Evolutionary conservation across 1,140 invertebrate genomes (phyloP).

Genomic region (Oreohelix idahoensis): DNA sequence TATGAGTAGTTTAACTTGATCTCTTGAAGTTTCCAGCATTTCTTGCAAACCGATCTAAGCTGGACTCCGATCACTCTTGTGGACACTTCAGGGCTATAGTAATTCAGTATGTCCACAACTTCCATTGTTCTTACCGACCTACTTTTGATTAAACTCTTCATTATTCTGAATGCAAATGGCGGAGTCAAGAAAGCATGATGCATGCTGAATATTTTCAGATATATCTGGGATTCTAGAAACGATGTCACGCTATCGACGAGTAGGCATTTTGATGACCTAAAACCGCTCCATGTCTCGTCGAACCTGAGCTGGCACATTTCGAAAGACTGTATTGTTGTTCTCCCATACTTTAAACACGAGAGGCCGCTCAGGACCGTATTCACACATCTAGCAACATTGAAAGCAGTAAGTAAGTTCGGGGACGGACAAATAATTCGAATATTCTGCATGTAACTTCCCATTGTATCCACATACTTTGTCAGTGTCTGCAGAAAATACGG

Average conservation of each 20-base stretch:
- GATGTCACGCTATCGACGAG: not conserved
- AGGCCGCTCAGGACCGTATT: not conserved
- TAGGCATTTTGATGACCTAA: not conserved
- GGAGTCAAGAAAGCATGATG: not conserved
- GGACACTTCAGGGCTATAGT: not conserved
- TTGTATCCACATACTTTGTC: not conserved
- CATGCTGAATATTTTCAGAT: not conserved
- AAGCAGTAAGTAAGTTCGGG: constrained; percentile 4
- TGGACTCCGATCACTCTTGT: not conserved
- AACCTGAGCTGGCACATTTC: not conserved
- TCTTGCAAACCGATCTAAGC: not conserved
- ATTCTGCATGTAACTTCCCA: not conserved
- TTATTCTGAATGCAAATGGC: not conserved
- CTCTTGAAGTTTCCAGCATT: constrained; percentile 9
- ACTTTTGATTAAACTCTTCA: not conserved
- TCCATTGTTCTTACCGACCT: not conserved
- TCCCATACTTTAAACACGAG: not conserved
- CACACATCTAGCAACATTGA: constrained; percentile 15
- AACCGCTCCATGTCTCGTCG: constrained; percentile 18
- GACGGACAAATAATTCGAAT: constrained; percentile 12
- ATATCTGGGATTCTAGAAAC: not conserved
- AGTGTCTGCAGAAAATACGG: not conserved
- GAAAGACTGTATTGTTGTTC: constrained; percentile 2
- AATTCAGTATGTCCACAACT: not conserved
- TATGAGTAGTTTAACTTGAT: constrained; percentile 21